Base-by-base conservation (phyloP, 92 coral and sea anemone species). In the Parazoanthus swiftii region DNA sequence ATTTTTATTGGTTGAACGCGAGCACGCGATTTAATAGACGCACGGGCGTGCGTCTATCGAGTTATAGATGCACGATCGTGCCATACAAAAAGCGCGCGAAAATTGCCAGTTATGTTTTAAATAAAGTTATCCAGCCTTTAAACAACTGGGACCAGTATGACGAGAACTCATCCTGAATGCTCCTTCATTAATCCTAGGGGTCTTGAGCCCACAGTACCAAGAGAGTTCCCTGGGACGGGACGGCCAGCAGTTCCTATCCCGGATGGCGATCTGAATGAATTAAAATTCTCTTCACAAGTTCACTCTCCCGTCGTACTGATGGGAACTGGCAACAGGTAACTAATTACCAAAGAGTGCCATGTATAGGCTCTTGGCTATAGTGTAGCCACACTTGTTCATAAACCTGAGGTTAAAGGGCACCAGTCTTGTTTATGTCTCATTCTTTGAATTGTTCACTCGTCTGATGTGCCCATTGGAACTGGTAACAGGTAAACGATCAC, bases 261-360 rank as follows among this genome's bases (percentile, higher is more conserved):
- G 11, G 39, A 71, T 26, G 79, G 87, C 16, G 77, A 84, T 36
- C 77, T 84, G 29, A 73, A 84, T 71, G 87, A 84, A 84, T 79
- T 84, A 5, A 73, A 79, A 29, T 48, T 84, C 75, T 25, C 79
- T 16, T 14, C 79, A 14, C 66, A 84, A 25, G 79, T 59, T 16
- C 93, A 92, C 48, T 88, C 96, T 1, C 98, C 98, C 35, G 82
- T 95, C 29, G 76, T 95, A 68, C 90, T 95, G 13, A 86, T 94
- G 72, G 91, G 89, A 21, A 71, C 93, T 8, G 96, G 94, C 44
- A 81, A 86, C 82, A 90, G 93, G 72, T 84, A 71, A 84, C 26
- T 48, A 1, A 46, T 21, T 1, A 44, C 4, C 56, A 39, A 14
- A 23, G 1, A 20, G 70, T 63, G 25, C 70, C n/a, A 63, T 63